Evolutionary conservation across 2,888 invertebrate species (phyloP).

Genomic region (Calameuta idolon): DNA sequence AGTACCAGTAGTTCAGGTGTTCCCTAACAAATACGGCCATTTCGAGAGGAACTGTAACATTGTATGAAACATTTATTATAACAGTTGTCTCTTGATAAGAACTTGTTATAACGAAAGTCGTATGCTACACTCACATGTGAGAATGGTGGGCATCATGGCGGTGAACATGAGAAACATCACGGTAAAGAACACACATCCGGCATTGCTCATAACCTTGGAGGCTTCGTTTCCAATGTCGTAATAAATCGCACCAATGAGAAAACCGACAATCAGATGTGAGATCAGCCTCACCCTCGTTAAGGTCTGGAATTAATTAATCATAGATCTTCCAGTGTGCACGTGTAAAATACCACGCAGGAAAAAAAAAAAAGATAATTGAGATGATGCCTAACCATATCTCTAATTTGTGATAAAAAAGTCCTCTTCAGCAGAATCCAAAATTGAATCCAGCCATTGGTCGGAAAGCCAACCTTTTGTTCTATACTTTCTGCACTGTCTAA

Average conservation of each 20-base stretch:
- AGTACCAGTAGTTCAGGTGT: slow-evolving; percentile 97
- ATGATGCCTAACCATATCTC: slow-evolving; percentile 70
- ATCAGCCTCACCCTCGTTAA: slow-evolving; percentile 89
- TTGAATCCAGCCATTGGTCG: slow-evolving; percentile 85
- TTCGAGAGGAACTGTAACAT: slow-evolving; percentile 88
- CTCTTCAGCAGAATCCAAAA: slow-evolving; percentile 90
- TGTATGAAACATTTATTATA: slow-evolving; percentile 17
- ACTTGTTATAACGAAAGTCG: not conserved
- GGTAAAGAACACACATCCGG: slow-evolving; percentile 96
- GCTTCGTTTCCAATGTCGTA: slow-evolving; percentile 94
- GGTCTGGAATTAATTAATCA: slow-evolving; percentile 71
- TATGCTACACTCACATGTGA: slow-evolving; percentile 85
- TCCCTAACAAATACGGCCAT: slow-evolving; percentile 95
- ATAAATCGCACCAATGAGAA: slow-evolving; percentile 93
- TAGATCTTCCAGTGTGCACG: not conserved
- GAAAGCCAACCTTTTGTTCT: slow-evolving; percentile 79
- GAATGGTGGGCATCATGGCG: slow-evolving; percentile 98
- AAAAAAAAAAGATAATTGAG: not conserved
- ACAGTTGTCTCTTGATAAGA: not conserved
- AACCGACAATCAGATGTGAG: slow-evolving; percentile 88
- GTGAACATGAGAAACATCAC: slow-evolving; percentile 97
- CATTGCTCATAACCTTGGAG: slow-evolving; percentile 93
- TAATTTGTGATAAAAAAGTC: slow-evolving; percentile 83
- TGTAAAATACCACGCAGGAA: not conserved
- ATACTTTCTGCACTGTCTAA: slow-evolving; percentile 81